Base-by-base conservation (phyloP, 2,888 invertebrate genomes). In the Neoitamus cyanurus region DNA sequence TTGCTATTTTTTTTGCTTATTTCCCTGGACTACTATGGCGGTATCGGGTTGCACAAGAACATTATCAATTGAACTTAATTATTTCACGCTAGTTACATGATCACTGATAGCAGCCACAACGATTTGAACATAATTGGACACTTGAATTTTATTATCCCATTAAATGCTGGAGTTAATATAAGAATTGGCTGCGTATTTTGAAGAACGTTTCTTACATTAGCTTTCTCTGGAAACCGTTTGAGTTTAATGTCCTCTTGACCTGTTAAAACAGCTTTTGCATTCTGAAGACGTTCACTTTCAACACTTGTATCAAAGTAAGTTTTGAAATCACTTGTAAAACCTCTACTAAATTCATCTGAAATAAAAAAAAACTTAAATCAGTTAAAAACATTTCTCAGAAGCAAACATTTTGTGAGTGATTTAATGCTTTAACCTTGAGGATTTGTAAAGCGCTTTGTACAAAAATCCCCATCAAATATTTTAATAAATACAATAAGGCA, bases 181-280 rank as follows among this genome's bases (percentile, higher is more conserved):
- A n/a, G n/a, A n/a, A n/a, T n/a, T n/a, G n/a, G n/a, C n/a, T n/a
- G n/a, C n/a, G n/a, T n/a, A n/a, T n/a, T n/a, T n/a, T n/a, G n/a
- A n/a, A n/a, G n/a, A n/a, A n/a, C n/a, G n/a, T n/a, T n/a, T 15
- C 73, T 82, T 85, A 85, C 86, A 69, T 86, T 37, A 9, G 82
- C 77, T 70, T 86, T 70, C 3, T 25, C 13, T 2, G 86, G 34
- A 82, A 82, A 86, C 30, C 73, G 70, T n/a, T 83, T 69, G 13
- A 86, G 34, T 58, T 30, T 83, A 58, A 82, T 78, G 5, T 75
- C 46, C 58, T 69, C 31, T 28, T 15, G 28, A 15, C 11, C n/a
- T 13, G 25, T 15, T 37, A 86, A 36, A 68, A 82, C 75, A 13
- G 46, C 68, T 46, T 31, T 84, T 28, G 84, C 13, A 4, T 68